Percentiles rank a stretch among this genome's conserved stretches.
These are phyloP conservation scores for Thalassoma bifasciatum DNA, from an alignment of 2,113 vertebrate species.

Conservation along the genomic window DNA sequence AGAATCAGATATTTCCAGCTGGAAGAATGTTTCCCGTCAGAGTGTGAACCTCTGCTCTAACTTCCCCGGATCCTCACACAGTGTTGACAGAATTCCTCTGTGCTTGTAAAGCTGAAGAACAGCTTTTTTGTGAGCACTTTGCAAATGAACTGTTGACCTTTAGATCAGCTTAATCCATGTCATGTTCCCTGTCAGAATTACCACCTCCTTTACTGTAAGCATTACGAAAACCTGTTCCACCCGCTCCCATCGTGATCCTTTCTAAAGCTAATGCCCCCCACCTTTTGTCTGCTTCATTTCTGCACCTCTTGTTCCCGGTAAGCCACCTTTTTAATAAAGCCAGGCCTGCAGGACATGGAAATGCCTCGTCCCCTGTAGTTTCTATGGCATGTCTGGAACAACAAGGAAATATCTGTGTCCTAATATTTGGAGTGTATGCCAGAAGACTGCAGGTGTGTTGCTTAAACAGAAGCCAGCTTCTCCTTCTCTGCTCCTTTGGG, in stretches of 20 bases:
- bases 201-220: background rate
- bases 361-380: slow-evolving; percentile 47
- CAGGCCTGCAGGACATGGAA: slow-evolving; percentile 58
- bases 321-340: slow-evolving; percentile 54
- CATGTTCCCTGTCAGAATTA: background rate
- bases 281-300: slow-evolving; percentile 8
- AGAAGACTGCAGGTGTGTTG: slow-evolving; percentile 35
- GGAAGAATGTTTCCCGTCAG: slow-evolving; percentile 20
- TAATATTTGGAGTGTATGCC: slow-evolving; percentile 18
- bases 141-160: slow-evolving; percentile 7
- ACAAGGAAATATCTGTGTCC: slow-evolving; percentile 10
- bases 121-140: background rate
- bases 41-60: slow-evolving; percentile 39
- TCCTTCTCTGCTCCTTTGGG: background rate
- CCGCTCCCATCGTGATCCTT: slow-evolving; percentile 8
- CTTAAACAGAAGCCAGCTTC: slow-evolving; percentile 18
- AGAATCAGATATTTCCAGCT: background rate
- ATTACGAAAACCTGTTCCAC: slow-evolving; percentile 13
- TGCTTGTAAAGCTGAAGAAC: slow-evolving; percentile 13
- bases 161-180: background rate
- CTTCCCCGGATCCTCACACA: slow-evolving; percentile 42
- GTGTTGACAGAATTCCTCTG: slow-evolving; percentile 46
- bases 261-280: background rate
- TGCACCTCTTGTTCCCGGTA: slow-evolving; percentile 8
- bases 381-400: slow-evolving; percentile 61